Conservation (phyloP, 2,113 vertebrate genomes). For the Nesogale talazaci region DNA sequence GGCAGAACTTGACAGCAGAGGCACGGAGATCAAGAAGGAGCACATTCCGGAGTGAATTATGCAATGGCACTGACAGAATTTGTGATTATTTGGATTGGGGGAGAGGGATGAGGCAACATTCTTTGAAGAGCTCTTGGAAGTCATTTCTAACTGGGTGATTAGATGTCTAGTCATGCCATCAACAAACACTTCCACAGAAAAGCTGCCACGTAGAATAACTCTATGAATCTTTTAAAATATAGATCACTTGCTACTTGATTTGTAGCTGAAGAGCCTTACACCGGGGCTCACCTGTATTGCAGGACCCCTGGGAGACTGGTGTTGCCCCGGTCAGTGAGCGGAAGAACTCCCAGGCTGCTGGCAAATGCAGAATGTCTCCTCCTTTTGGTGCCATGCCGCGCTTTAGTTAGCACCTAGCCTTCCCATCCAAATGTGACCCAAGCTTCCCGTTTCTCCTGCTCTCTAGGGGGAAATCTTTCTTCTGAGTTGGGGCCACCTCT, state of each 20-base stretch:
- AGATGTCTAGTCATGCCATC: background rate
- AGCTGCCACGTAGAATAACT: background rate
- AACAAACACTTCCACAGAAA: constrained; percentile 4
- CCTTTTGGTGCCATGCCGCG: background rate
- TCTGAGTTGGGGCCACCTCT: background rate
- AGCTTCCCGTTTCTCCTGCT: background rate
- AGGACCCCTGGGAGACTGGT: background rate
- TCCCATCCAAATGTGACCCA: background rate
- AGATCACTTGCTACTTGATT: background rate
- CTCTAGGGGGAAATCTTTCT: background rate
- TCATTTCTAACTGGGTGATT: background rate
- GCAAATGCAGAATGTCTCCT: background rate
- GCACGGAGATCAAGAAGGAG: background rate
- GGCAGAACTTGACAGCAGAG: background rate
- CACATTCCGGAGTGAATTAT: background rate
- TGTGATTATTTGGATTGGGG: constrained; percentile 10
- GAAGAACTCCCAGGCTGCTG: background rate
- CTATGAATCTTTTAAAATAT: constrained; percentile 1
- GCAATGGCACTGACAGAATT: background rate
- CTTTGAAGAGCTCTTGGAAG: constrained; percentile 3
- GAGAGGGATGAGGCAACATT: constrained; percentile 17
- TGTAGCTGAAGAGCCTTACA: background rate
- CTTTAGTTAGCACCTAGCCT: background rate
- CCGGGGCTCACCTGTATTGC: background rate
- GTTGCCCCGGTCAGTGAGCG: background rate